These are phyloP conservation scores for Drosophila gaucha DNA, from an alignment of 2,888 invertebrate genomes.

Conservation along the genomic window DNA sequence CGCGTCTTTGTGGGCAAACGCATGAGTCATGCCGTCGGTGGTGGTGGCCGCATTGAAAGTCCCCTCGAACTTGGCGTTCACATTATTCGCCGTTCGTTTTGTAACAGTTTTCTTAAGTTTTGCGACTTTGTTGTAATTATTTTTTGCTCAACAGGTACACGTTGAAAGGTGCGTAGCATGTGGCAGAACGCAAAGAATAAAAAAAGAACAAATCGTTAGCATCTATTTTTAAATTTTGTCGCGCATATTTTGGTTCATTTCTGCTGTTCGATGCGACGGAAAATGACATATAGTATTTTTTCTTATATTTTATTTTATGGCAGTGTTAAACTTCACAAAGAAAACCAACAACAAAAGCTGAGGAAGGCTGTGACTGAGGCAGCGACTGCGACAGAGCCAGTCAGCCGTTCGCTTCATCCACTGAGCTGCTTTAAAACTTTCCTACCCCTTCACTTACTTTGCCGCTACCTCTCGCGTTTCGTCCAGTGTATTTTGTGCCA, in stretches of 20 bases:
- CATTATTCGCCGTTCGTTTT: conserved; percentile 41
- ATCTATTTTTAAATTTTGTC: conserved; percentile 68
- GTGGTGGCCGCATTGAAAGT: conserved; percentile 36
- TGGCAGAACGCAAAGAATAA: conserved; percentile 11
- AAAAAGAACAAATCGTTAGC: conserved; percentile 16
- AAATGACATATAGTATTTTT: conserved; percentile 17
- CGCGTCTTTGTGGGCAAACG: conserved; percentile 25
- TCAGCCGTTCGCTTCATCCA: conserved; percentile 36
- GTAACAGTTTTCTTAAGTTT: conserved; percentile 43
- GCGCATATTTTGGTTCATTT: conserved; percentile 36
- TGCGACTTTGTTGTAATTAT: conserved; percentile 52
- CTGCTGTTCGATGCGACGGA: conserved; percentile 15
- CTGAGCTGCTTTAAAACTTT: conserved; percentile 28
- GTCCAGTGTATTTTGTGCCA: conserved; percentile 27
- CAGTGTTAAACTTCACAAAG: conserved; percentile 24
- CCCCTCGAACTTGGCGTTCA: conserved; percentile 49
- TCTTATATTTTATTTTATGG: conserved; percentile 5
- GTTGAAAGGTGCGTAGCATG: conserved; percentile 46
- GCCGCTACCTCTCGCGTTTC: background rate
- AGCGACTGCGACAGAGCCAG: conserved; percentile 12
- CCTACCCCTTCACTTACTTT: conserved; percentile 6
- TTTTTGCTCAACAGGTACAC: conserved; percentile 74
- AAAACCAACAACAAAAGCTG: conserved; percentile 32
- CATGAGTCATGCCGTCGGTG: conserved; percentile 54
- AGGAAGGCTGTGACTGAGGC: conserved; percentile 20